Percentiles rank a stretch among this genome's conserved stretches.
phyloP scores from a whole-genome alignment of 2,888 invertebrate species.

The Phoenoteleia sp. region DNA sequence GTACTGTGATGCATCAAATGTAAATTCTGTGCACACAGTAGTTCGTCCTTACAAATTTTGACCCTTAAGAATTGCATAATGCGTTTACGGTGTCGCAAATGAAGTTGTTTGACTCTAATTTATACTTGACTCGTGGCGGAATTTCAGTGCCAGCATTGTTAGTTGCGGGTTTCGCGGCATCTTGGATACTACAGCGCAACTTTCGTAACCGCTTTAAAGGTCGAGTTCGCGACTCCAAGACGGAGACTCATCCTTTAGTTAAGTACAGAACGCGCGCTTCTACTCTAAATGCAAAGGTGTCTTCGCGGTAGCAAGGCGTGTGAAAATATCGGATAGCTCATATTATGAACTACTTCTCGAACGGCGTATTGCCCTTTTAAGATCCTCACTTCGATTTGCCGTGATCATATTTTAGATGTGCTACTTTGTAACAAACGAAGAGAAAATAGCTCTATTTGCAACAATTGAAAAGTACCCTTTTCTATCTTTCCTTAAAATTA shows the following conservation, averaged over 20 bases:
- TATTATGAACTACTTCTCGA: slow-evolving; percentile 66
- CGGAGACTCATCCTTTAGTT: slow-evolving; percentile 70
- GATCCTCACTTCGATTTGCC: slow-evolving; percentile 10
- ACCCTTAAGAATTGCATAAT: slow-evolving; percentile 25
- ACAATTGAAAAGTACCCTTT: too few species aligned
- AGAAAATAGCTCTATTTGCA: too few species aligned
- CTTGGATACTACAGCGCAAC: slow-evolving; percentile 49
- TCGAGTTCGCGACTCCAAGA: slow-evolving; percentile 78
- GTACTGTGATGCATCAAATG: too few species aligned
- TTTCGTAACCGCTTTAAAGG: slow-evolving; percentile 78
- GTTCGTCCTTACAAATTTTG: too few species aligned
- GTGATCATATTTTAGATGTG: slow-evolving; percentile 24
- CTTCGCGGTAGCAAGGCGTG: slow-evolving; percentile 71
- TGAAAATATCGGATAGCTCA: slow-evolving; percentile 67
- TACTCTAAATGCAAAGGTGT: slow-evolving; percentile 72
- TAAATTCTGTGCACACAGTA: too few species aligned
- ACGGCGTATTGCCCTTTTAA: slow-evolving; percentile 57
- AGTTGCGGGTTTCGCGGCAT: slow-evolving; percentile 51
- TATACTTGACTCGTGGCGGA: slow-evolving; percentile 60
- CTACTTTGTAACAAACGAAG: neutral
- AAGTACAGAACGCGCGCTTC: slow-evolving; percentile 65
- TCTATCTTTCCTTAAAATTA: too few species aligned
- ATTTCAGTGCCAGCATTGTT: slow-evolving; percentile 66
- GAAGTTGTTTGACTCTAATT: slow-evolving; percentile 65
- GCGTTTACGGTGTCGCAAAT: slow-evolving; percentile 40